phyloP scores from a whole-genome alignment of 2,888 invertebrate species.

The Drosophila kuntzei region DNA sequence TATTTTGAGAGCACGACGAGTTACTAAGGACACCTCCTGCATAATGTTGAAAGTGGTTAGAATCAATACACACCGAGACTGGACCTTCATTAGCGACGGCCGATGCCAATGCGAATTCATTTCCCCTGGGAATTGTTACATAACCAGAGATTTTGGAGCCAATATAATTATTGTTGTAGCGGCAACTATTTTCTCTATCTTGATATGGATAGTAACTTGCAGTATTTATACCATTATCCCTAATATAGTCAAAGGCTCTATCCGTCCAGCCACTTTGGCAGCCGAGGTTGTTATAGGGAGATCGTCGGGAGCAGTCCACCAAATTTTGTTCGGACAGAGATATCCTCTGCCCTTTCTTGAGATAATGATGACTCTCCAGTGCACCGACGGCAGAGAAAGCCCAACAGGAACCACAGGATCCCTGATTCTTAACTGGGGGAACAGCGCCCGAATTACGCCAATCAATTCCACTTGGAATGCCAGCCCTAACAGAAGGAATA shows the following conservation, averaged over 20 bases:
- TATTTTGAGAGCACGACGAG: conserved; percentile 90
- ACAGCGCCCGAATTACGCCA: conserved; percentile 38
- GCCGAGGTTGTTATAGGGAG: conserved; percentile 93
- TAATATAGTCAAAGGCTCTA: conserved; percentile 94
- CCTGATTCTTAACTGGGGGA: conserved; percentile 13
- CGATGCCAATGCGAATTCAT: conserved; percentile 86
- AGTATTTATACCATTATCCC: conserved; percentile 88
- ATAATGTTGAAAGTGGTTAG: conserved; percentile 96
- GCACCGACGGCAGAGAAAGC: conserved; percentile 18
- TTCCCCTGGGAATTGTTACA: conserved; percentile 87
- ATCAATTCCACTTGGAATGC: conserved; percentile 4
- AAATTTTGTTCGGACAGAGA: conserved; percentile 90
- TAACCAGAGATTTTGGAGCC: conserved; percentile 91
- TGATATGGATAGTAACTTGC: conserved; percentile 89
- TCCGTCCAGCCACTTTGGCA: conserved; percentile 97
- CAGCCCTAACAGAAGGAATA: background rate
- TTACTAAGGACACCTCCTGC: conserved; percentile 96
- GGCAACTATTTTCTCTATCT: conserved; percentile 95
- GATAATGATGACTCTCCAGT: conserved; percentile 22
- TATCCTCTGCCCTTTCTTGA: background rate
- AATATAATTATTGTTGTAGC: conserved; percentile 87
- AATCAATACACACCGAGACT: conserved; percentile 95
- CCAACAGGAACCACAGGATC: conserved; percentile 16
- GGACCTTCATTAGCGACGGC: conserved; percentile 95
- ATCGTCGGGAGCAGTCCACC: conserved; percentile 88